Percentiles rank a stretch among this genome's conserved stretches.
Evolutionary conservation across 2,113 vertebrate species (phyloP).

Genomic region (Rhagologus leucostigma): DNA sequence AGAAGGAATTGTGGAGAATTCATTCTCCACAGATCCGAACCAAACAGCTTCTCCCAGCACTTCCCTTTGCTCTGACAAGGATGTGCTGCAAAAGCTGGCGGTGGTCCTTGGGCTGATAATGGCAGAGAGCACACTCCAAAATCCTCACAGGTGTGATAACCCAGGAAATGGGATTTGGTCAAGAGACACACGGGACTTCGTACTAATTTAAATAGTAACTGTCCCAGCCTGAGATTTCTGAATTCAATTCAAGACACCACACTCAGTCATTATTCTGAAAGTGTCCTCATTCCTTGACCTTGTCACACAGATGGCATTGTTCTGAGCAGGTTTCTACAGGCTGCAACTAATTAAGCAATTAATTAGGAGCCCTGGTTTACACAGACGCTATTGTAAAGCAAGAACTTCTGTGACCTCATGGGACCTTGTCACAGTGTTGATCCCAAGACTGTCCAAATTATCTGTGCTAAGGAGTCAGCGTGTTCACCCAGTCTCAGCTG

Average conservation of each 20-base stretch:
- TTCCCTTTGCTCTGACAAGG: not conserved
- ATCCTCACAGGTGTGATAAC: not conserved
- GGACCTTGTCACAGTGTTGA: not conserved
- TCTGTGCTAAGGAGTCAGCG: not conserved
- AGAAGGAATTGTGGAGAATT: not conserved
- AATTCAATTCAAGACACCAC: not conserved
- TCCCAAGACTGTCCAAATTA: not conserved
- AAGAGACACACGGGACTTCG: not conserved
- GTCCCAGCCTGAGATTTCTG: not conserved
- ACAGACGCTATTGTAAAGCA: not conserved
- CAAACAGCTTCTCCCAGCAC: not conserved
- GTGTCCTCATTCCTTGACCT: conserved; percentile 39
- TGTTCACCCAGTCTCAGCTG: not conserved
- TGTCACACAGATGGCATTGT: not conserved
- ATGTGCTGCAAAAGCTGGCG: not conserved
- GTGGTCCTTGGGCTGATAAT: not conserved
- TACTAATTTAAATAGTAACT: not conserved
- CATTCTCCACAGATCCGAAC: not conserved
- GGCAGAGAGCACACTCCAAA: not conserved
- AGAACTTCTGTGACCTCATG: not conserved
- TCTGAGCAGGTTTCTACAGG: conserved; percentile 9
- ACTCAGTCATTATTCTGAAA: not conserved
- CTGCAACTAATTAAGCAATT: conserved; percentile 37
- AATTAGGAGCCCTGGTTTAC: conserved; percentile 18
- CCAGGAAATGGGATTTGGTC: not conserved